Base-by-base conservation (phyloP, 2,113 vertebrate genomes). In the Lepidothrix coronata region DNA sequence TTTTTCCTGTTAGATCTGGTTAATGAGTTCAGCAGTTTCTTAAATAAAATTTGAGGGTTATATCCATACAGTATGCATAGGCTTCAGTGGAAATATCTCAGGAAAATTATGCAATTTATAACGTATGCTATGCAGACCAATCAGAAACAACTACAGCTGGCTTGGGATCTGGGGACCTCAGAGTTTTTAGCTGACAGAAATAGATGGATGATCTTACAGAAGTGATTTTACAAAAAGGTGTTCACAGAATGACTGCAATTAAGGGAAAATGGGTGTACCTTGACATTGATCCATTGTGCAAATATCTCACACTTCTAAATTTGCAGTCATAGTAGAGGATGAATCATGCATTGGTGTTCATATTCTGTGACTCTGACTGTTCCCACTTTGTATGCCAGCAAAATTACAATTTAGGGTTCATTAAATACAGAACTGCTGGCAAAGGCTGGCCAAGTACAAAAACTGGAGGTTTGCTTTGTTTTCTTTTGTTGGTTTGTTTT, bases 141-240 rank as follows among this genome's bases (percentile, higher is more conserved):
- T 49, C 55, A 86, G 75, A 76, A 95, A 62, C 27, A 72, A 57
- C 6, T 20, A 78, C 70, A 91, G 70, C 55, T 92, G 80, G 61
- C n/a, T 72, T 91, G 91, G 81, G 80, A 94, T 82, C 70, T 95
- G 57, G 80, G 59, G 73, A 92, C 70, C 5, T 39, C 70, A 49
- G 3, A 61, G 37, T 49, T 92, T 84, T 89, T 17, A 87, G 48
- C 41, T 89, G 89, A 79, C 77, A 91, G 62, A 76, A 93, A 30
- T 55, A 82, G 73, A 92, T 65, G 57, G 52, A 96, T 95, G 81
- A 51, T 79, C 37, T 89, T 85, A 28, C 25, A 93, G 77, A 82
- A 94, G 31, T 46, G 54, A 82, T 87, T 95, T 95, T 72, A 82
- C 55, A 79, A 89, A 96, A 66, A 16, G 3, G 5, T 85, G 28